Evolutionary conservation across 2,113 vertebrate genomes (phyloP).

Genomic region (Rhabdornis inornatus): DNA sequence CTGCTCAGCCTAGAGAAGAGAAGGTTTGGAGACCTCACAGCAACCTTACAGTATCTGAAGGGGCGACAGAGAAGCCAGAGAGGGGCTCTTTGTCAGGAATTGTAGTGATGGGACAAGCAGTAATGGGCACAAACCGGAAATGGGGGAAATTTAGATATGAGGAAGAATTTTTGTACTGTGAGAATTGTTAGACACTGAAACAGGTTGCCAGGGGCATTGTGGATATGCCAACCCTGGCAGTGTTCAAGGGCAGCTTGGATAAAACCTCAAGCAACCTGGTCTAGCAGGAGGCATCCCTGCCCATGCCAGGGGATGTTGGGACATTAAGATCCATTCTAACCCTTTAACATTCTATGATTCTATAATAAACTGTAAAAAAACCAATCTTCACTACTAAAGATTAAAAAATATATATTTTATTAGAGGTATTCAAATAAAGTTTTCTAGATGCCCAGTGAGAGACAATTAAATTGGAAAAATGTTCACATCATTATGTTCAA

Average conservation of each 20-base stretch:
- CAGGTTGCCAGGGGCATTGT: fast-evolving
- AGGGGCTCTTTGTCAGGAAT: not conserved
- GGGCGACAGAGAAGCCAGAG: not conserved
- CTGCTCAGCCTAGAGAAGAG: not conserved
- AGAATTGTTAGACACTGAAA: not conserved
- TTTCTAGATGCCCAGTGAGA: not conserved
- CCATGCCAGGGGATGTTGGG: too few species aligned
- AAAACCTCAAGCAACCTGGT: not conserved
- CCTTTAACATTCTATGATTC: too few species aligned
- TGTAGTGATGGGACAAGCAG: not conserved
- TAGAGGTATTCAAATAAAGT: not conserved
- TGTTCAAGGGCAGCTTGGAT: not conserved
- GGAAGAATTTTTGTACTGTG: not conserved
- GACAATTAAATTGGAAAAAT: not conserved
- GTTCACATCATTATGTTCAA: not conserved
- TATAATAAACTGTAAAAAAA: not conserved
- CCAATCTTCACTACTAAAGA: not conserved
- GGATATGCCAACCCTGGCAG: not conserved
- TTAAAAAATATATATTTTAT: not conserved
- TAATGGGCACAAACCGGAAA: not conserved
- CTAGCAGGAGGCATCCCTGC: not conserved
- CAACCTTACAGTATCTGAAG: not conserved
- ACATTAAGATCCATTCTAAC: not conserved
- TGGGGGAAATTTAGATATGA: not conserved
- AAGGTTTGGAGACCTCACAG: not conserved